These are phyloP conservation scores for Platynereis dumerilii DNA, from an alignment of 2,888 invertebrate species.

Conservation along the genomic window DNA sequence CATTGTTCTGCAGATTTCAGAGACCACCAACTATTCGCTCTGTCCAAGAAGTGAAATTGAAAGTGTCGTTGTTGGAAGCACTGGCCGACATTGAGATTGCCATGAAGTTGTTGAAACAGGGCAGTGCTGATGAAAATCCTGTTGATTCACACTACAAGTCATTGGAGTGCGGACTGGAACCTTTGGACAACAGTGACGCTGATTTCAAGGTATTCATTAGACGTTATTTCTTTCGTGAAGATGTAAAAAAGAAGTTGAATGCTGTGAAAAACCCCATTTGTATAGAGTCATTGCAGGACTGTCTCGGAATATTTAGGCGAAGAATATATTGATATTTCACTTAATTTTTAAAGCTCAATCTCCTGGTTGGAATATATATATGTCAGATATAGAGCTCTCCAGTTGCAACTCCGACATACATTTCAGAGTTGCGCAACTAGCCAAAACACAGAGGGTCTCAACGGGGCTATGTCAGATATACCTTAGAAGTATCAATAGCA, in stretches of 20 bases:
- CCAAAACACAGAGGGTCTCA: too few relatives aligned
- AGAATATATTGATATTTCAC: too few relatives aligned
- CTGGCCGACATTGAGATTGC: constrained; percentile 66
- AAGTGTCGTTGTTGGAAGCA: constrained; percentile 65
- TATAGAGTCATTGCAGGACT: too few relatives aligned
- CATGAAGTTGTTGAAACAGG: constrained; percentile 61
- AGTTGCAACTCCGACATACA: too few relatives aligned
- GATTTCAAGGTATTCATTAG: constrained; percentile 65
- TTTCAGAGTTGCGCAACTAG: too few relatives aligned
- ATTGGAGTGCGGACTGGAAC: constrained; percentile 62
- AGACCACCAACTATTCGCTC: constrained; percentile 65
- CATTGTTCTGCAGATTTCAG: constrained; percentile 60
- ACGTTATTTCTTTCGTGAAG: neutral
- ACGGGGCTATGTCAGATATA: too few relatives aligned
- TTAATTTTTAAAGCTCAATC: too few relatives aligned
- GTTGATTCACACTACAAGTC: constrained; percentile 65
- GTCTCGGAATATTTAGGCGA: too few relatives aligned
- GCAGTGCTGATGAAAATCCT: constrained; percentile 60
- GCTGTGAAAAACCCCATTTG: too few relatives aligned
- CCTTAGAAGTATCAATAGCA: too few relatives aligned
- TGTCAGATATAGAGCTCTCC: too few relatives aligned
- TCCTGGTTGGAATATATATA: too few relatives aligned
- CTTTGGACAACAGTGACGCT: constrained; percentile 50
- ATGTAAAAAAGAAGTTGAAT: constrained; percentile 1
- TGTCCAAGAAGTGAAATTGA: constrained; percentile 59